Conservation (phyloP, 2,888 invertebrate genomes). For the Drosophila pullipes region DNA sequence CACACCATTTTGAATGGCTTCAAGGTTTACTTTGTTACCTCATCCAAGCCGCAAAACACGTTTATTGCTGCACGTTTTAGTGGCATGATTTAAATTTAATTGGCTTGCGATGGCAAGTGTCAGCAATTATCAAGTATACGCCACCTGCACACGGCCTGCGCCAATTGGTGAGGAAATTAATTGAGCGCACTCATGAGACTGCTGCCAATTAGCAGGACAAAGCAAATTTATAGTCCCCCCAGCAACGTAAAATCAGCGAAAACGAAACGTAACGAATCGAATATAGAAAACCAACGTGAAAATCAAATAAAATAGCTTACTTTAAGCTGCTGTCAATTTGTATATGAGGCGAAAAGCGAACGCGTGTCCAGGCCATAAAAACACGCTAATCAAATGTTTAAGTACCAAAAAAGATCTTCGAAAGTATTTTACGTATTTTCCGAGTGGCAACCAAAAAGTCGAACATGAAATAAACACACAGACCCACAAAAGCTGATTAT, state of each 20-base stretch:
- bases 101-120: conserved; percentile 65
- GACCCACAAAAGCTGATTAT: conserved; percentile 1
- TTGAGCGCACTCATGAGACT: conserved; percentile 76
- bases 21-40: not conserved
- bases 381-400: conserved; percentile 59
- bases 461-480: conserved; percentile 23
- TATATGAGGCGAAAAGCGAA: conserved; percentile 41
- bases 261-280: conserved; percentile 31
- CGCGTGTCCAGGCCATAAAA: conserved; percentile 73
- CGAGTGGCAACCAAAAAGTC: conserved; percentile 16
- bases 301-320: conserved; percentile 42
- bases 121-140: conserved; percentile 78
- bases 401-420: conserved; percentile 20
- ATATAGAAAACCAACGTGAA: conserved; percentile 7
- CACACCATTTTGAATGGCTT: not conserved
- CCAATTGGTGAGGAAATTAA: conserved; percentile 73
- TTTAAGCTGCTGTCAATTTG: conserved; percentile 49
- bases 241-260: conserved; percentile 14
- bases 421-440: conserved; percentile 56
- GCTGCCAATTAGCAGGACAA: conserved; percentile 69
- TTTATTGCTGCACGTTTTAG: conserved; percentile 12
- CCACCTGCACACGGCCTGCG: conserved; percentile 64
- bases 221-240: conserved; percentile 62
- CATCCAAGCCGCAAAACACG: not conserved
- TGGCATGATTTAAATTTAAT: conserved; percentile 62